These are phyloP conservation scores for Diaphora mendica DNA, from an alignment of 2,888 invertebrate genomes.

Conservation along the genomic window DNA sequence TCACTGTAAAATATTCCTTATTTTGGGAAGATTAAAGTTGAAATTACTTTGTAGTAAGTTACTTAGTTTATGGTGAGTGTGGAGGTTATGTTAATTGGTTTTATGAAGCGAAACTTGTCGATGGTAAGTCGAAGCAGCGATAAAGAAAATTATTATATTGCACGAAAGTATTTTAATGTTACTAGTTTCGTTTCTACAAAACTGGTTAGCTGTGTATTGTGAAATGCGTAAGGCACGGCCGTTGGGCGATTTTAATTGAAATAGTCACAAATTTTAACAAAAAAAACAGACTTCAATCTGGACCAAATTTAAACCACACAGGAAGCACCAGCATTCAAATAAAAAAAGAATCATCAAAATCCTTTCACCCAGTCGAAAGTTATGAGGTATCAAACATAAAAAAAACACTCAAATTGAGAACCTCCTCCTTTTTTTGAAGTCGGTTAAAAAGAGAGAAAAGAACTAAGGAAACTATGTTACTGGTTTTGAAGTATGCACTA, in stretches of 20 bases:
- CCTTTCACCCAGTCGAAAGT: too few species aligned
- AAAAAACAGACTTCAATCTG: too few species aligned
- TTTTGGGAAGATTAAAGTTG: background rate
- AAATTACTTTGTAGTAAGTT: background rate
- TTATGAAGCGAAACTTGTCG: constrained; percentile 7
- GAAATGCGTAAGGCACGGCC: background rate
- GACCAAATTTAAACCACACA: too few species aligned
- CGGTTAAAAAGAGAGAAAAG: background rate
- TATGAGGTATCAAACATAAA: too few species aligned
- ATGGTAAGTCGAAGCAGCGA: constrained; percentile 4
- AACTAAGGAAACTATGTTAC: background rate
- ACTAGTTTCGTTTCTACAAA: background rate
- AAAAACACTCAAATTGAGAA: too few species aligned
- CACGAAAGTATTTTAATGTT: constrained; percentile 4
- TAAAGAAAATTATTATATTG: constrained; percentile 6
- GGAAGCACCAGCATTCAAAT: too few species aligned
- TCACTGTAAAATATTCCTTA: background rate
- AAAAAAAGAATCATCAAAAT: too few species aligned
- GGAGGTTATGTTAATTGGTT: background rate
- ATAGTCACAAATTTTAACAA: too few species aligned
- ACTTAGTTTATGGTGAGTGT: background rate
- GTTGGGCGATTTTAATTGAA: background rate
- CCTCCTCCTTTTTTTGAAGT: too few species aligned
- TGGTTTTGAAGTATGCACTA: background rate
- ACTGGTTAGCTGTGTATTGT: background rate